A percentile compares a stretch with the other conserved stretches of the same genome.
phyloP scores from a whole-genome alignment of 1,140 invertebrate genomes.

The Seison nebaliae region DNA sequence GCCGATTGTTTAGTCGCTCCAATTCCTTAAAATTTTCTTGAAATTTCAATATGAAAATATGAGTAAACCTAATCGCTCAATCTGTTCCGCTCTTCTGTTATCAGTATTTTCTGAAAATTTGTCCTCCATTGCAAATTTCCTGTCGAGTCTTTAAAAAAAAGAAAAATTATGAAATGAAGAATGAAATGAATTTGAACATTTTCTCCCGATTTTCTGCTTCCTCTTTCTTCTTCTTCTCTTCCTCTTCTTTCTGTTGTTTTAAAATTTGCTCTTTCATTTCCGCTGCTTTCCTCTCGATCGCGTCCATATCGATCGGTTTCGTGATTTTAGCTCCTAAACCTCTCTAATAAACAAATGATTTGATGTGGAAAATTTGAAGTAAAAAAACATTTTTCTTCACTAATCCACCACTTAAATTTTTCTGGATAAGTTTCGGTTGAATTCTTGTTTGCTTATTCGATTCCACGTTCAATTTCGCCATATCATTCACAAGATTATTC shows the following conservation, averaged over 20 bases:
- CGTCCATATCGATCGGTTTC: conserved; percentile 63
- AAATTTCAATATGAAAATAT: background rate
- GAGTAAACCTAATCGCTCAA: conserved; percentile 62
- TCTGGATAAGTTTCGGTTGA: background rate
- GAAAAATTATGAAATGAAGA: conserved; percentile 7
- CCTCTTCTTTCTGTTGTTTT: conserved; percentile 29
- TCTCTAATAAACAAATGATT: conserved; percentile 38
- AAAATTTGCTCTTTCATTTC: conserved; percentile 47
- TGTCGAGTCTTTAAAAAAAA: too few species aligned
- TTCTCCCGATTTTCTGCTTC: conserved; percentile 32
- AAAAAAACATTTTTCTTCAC: conserved; percentile 27
- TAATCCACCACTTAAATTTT: background rate
- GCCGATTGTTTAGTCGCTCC: background rate
- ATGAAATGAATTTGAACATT: too few species aligned
- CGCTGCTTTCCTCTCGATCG: conserved; percentile 62
- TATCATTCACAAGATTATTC: background rate
- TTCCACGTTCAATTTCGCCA: conserved; percentile 32
- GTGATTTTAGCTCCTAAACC: conserved; percentile 86
- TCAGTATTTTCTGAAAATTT: conserved; percentile 43
- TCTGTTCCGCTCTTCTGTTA: conserved; percentile 58
- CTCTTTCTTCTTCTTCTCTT: conserved; percentile 31
- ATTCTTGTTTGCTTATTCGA: conserved; percentile 1
- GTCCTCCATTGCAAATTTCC: too few species aligned
- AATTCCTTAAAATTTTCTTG: background rate
- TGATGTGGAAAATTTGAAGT: background rate